Base-by-base conservation (phyloP, 1,140 invertebrate species). In the Lordiphosa stackelbergi region DNA sequence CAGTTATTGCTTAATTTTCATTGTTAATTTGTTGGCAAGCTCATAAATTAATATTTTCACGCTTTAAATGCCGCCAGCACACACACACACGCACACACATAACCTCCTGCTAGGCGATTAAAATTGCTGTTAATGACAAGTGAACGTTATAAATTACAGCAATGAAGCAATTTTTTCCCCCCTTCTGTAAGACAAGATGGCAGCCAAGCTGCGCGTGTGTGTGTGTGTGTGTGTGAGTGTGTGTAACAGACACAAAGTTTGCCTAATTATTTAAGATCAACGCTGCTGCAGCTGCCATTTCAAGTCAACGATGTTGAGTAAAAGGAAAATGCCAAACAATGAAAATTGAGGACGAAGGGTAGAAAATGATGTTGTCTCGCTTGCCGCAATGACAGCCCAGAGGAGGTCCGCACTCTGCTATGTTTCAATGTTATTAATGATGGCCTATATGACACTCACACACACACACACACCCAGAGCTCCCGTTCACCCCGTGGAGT, bases 111-210 rank as follows among this genome's bases (percentile, higher is more conserved):
- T 73, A 71, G 69, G 61, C 75, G 75, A 81, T 81, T 81, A 77
- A 81, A 81, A 77, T 81, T 74, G 66, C 75, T 81, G 75, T 81
- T 81, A 81, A 81, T 81, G 77, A 81, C 75, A 81, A 81, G 75
- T 74, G 75, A 83, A 77, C 59, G 78, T 83, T 81, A 81, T 81
- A 81, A 83, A 83, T 81, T 83, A 81, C 75, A 83, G 66, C 72
- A 62, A 83, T 83, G 75, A 77, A 83, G 72, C 73, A 69, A 77
- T 83, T 77, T 62, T 66, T 79, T 78, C 40, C 42, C 42, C 10
- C 28, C 49, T 55, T 38, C 47, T 48, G 28, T 5, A 31, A 8
- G 7, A 31, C 28, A 31, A 31, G 28, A 31, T 31, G 28, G 28
- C 28, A 8, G 28, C 28, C 28, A 31, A 31, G 28, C 16, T 19